These are phyloP conservation scores for Macaca mulatta DNA, from an alignment of 2,113 vertebrate genomes.

Conservation along the genomic window DNA sequence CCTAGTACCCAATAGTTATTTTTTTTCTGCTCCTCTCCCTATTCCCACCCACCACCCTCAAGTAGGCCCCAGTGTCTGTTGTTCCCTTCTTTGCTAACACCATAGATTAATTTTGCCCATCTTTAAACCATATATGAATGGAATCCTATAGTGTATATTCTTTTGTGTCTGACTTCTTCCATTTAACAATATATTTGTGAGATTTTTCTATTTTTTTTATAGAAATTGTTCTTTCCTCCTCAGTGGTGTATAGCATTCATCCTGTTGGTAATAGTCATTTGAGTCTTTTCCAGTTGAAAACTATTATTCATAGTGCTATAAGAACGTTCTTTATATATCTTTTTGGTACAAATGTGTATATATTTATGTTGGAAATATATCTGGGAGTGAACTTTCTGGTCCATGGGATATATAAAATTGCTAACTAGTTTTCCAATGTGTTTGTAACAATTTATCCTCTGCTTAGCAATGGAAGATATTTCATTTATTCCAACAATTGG, in stretches of 20 bases:
- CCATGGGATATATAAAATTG: not conserved
- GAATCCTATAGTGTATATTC: not conserved
- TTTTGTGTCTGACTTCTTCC: slow-evolving; percentile 4
- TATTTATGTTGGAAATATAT: not conserved
- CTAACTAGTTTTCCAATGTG: not conserved
- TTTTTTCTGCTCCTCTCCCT: too few relatives aligned
- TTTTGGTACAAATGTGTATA: not conserved
- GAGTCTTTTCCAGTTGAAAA: not conserved
- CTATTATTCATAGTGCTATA: not conserved
- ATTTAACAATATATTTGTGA: not conserved
- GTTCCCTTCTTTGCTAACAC: not conserved
- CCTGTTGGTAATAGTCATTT: slow-evolving; percentile 6
- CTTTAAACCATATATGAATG: not conserved
- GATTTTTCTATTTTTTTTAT: not conserved
- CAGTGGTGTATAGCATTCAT: not conserved
- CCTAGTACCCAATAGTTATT: too few relatives aligned
- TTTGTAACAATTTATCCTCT: not conserved
- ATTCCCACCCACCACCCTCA: too few relatives aligned
- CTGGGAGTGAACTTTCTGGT: not conserved
- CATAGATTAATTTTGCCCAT: not conserved
- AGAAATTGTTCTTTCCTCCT: slow-evolving; percentile 23
- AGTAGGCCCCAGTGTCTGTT: too few relatives aligned
- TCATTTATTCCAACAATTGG: not conserved
- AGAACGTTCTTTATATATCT: not conserved
- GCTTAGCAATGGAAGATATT: not conserved